These are phyloP conservation scores for Medauroidea extradentata DNA, from an alignment of 1,140 invertebrate species.

Conservation along the genomic window DNA sequence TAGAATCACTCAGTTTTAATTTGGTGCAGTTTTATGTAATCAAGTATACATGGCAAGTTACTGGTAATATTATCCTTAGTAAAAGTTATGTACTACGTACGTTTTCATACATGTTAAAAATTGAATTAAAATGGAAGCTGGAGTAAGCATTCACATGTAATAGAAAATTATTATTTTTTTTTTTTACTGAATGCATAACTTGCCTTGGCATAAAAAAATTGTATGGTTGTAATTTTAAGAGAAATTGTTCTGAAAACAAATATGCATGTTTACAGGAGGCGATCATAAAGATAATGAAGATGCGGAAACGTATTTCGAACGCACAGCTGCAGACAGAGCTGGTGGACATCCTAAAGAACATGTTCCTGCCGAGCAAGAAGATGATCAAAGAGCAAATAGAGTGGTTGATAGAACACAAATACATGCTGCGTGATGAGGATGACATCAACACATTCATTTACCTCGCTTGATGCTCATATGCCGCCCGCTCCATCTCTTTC, in stretches of 20 bases:
- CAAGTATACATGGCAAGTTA: too few relatives aligned
- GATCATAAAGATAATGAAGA: conserved; percentile 99
- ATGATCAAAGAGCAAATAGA: conserved; percentile 99
- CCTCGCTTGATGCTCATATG: conserved; percentile 68
- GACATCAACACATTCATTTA: conserved; percentile 99
- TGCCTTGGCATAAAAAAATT: background rate
- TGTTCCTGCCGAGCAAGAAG: conserved; percentile 98
- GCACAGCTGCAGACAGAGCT: conserved; percentile 93
- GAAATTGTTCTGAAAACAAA: conserved; percentile 5
- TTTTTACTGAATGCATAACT: background rate
- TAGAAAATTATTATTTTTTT: too few relatives aligned
- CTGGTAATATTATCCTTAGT: too few relatives aligned
- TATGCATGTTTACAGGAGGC: conserved; percentile 70
- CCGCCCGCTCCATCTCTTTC: background rate
- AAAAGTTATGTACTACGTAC: too few relatives aligned
- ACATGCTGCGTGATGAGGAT: conserved; percentile 92
- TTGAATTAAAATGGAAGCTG: too few relatives aligned
- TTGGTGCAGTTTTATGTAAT: too few relatives aligned
- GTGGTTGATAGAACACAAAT: conserved; percentile 98
- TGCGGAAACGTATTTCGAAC: conserved; percentile 92
- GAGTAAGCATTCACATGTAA: too few relatives aligned
- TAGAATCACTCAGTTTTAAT: too few relatives aligned
- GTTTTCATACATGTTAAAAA: too few relatives aligned
- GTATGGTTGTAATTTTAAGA: conserved; percentile 2
- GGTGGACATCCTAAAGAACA: conserved; percentile 97